Percentiles rank a stretch among this genome's conserved stretches.
These are phyloP conservation scores for Sminthurinus aureus DNA, from an alignment of 2,888 invertebrate species.

Conservation along the genomic window DNA sequence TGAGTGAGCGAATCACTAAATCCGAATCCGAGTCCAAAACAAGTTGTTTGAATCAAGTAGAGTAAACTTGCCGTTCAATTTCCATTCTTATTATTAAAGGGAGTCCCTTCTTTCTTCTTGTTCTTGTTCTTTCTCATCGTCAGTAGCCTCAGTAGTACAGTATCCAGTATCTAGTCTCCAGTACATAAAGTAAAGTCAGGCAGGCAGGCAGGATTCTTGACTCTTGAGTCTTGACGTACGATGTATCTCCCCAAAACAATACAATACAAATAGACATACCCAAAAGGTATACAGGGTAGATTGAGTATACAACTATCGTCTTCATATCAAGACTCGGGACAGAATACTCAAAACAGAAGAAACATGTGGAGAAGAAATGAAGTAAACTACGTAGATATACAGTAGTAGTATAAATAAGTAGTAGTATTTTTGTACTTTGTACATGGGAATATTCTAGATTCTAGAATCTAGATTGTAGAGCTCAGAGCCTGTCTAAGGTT, in stretches of 20 bases:
- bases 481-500: background rate
- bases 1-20: no score
- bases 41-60: no score
- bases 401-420: background rate
- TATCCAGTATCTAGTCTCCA: no score
- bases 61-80: background rate
- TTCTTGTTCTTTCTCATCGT: background rate
- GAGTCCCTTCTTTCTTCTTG: background rate
- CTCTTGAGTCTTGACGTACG: no score
- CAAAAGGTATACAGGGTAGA: background rate
- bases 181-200: no score
- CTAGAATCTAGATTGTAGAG: background rate
- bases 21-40: no score
- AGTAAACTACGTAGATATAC: background rate
- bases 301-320: conserved; percentile 1
- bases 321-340: conserved; percentile 2
- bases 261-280: no score
- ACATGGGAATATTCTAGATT: conserved; percentile 13
- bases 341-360: background rate
- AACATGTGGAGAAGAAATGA: no score
- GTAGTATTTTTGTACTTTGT: background rate
- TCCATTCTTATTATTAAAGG: conserved; percentile 8
- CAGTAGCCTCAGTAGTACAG: background rate
- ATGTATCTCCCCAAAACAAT: conserved; percentile 1
- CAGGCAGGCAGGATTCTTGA: background rate